Percentiles rank a stretch among this genome's conserved stretches.
These are phyloP conservation scores for Ennomos erosarius DNA, from an alignment of 2,888 invertebrate species.

Conservation along the genomic window DNA sequence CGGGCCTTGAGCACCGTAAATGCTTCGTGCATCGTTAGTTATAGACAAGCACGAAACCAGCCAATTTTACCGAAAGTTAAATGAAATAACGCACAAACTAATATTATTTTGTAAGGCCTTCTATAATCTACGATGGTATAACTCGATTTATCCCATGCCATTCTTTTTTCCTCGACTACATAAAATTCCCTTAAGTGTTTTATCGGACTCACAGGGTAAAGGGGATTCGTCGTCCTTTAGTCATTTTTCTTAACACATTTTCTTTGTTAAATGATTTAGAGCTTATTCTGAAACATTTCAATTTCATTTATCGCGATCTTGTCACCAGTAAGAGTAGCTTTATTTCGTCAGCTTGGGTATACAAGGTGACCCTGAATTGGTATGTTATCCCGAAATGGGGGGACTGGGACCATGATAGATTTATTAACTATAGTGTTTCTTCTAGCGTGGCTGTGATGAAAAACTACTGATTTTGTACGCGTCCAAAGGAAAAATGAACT, in stretches of 20 bases:
- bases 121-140: slow-evolving; percentile 46
- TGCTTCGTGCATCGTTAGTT: slow-evolving; percentile 25
- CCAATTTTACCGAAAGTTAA: slow-evolving; percentile 6
- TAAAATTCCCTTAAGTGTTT: slow-evolving; percentile 35
- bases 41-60: slow-evolving; percentile 7
- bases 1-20: slow-evolving; percentile 44
- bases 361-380: too few species aligned
- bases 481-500: too few species aligned
- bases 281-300: slow-evolving; percentile 12
- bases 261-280: slow-evolving; percentile 6
- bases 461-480: too few species aligned
- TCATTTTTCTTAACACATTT: too few species aligned
- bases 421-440: too few species aligned
- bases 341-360: too few species aligned
- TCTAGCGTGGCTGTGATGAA: too few species aligned
- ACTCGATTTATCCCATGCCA: slow-evolving; percentile 45
- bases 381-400: too few species aligned
- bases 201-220: slow-evolving; percentile 23
- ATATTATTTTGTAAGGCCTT: slow-evolving; percentile 29
- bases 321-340: not conserved
- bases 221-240: slow-evolving; percentile 13
- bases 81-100: slow-evolving; percentile 22
- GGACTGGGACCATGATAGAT: too few species aligned
- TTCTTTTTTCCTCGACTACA: slow-evolving; percentile 31
- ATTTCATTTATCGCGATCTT: slow-evolving; percentile 1